Percentiles rank a stretch among this genome's conserved stretches.
phyloP scores from a whole-genome alignment of 2,797 vertebrate genomes.

The Enteromius viviparus region DNA sequence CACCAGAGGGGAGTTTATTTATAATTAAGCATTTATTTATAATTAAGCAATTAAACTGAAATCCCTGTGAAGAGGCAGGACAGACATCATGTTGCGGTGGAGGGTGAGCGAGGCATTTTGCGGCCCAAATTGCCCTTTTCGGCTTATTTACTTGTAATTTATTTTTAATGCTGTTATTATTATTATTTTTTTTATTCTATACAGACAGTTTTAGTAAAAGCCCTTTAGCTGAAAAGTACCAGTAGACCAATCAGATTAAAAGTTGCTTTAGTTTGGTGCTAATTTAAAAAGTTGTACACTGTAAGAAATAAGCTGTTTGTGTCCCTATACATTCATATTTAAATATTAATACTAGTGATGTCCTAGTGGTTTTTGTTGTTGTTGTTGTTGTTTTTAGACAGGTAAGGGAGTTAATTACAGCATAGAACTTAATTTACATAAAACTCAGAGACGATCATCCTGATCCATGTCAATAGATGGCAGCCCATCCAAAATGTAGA shows the following conservation, averaged over 20 bases:
- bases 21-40: conserved; percentile 37
- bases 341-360: background rate
- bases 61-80: conserved; percentile 11
- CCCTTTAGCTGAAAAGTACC: background rate
- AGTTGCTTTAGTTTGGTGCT: background rate
- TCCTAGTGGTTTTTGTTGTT: background rate
- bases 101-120: background rate
- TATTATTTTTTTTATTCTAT: background rate
- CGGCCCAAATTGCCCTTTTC: background rate
- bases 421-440: conserved; percentile 48
- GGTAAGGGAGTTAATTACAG: background rate
- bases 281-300: background rate
- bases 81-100: conserved; percentile 4
- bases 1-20: conserved; percentile 32
- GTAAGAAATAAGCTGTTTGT: background rate
- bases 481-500: conserved; percentile 5
- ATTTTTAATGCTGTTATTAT: conserved; percentile 8
- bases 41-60: conserved; percentile 36
- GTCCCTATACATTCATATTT: background rate
- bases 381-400: background rate
- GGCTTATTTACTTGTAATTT: background rate
- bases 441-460: background rate
- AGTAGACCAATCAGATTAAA: background rate
- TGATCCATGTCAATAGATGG: conserved; percentile 59
- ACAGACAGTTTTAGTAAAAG: background rate